These are phyloP conservation scores for Vespertilio murinus DNA, from an alignment of 2,797 vertebrate genomes.

Conservation along the genomic window DNA sequence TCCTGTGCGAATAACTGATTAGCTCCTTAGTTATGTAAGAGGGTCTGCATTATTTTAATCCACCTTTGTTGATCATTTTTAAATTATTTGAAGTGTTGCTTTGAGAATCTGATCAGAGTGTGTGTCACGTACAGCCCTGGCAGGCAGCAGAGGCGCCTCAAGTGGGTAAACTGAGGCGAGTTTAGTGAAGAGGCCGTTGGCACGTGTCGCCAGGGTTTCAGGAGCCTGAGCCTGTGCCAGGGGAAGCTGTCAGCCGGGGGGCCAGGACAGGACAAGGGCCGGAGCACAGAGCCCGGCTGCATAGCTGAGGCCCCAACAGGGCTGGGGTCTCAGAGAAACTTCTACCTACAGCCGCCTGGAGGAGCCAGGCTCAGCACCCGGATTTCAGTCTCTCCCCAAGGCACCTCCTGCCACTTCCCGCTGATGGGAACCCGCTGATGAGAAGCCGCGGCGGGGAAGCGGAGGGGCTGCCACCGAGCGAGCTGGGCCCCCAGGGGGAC, in stretches of 20 bases:
- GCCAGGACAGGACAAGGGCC: background rate
- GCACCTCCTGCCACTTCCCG: too few species aligned
- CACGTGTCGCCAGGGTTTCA: too few species aligned
- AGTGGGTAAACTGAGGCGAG: background rate
- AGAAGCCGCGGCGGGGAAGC: background rate
- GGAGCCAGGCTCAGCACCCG: background rate
- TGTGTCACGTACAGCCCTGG: background rate
- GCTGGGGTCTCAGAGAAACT: background rate
- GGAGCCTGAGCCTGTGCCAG: background rate
- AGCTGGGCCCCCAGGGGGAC: background rate
- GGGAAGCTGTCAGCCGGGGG: background rate
- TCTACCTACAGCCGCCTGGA: background rate
- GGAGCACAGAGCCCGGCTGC: background rate
- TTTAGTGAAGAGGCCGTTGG: too few species aligned
- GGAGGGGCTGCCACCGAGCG: fast-evolving
- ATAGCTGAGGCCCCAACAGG: background rate
- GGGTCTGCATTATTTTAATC: background rate
- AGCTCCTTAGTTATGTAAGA: background rate
- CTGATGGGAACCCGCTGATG: background rate
- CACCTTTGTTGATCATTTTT: background rate
- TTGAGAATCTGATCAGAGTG: background rate
- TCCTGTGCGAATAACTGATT: background rate
- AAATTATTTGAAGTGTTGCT: background rate
- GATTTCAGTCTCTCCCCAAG: background rate
- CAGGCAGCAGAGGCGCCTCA: background rate